Conservation (phyloP, 2,888 invertebrate species). For the Eupithecia centaureata region DNA sequence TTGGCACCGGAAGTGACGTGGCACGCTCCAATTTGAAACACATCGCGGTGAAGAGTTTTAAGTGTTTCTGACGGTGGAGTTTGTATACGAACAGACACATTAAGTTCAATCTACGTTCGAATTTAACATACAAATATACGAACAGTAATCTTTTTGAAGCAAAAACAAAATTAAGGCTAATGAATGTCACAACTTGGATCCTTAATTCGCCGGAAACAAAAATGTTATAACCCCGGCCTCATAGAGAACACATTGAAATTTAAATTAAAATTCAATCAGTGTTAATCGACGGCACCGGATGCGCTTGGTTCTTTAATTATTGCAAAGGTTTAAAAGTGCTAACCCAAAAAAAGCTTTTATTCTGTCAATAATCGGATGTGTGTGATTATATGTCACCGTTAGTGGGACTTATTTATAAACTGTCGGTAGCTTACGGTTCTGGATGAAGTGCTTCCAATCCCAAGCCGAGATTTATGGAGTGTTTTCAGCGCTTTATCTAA, state of each 20-base stretch:
- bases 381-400: constrained; percentile 56
- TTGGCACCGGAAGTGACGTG: constrained; percentile 82
- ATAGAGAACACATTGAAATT: constrained; percentile 73
- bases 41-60: constrained; percentile 55
- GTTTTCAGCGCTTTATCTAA: constrained; percentile 81
- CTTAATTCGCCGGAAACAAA: constrained; percentile 72
- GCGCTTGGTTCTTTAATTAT: constrained; percentile 74
- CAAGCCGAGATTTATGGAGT: constrained; percentile 75
- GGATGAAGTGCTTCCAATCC: constrained; percentile 68
- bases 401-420: constrained; percentile 54
- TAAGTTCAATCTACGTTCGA: constrained; percentile 17
- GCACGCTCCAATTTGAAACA: constrained; percentile 79
- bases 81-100: constrained; percentile 16
- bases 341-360: constrained; percentile 61
- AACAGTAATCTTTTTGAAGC: constrained; percentile 46
- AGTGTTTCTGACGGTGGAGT: constrained; percentile 45
- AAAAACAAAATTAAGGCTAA: constrained; percentile 63
- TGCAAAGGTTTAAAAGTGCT: constrained; percentile 68
- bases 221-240: constrained; percentile 63
- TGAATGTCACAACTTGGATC: constrained; percentile 62
- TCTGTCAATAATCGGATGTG: constrained; percentile 50
- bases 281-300: constrained; percentile 71
- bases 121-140: constrained; percentile 31
- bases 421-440: constrained; percentile 63
- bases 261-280: constrained; percentile 75